These are phyloP conservation scores for Phalera bucephala DNA, from an alignment of 2,888 invertebrate genomes.

Conservation along the genomic window DNA sequence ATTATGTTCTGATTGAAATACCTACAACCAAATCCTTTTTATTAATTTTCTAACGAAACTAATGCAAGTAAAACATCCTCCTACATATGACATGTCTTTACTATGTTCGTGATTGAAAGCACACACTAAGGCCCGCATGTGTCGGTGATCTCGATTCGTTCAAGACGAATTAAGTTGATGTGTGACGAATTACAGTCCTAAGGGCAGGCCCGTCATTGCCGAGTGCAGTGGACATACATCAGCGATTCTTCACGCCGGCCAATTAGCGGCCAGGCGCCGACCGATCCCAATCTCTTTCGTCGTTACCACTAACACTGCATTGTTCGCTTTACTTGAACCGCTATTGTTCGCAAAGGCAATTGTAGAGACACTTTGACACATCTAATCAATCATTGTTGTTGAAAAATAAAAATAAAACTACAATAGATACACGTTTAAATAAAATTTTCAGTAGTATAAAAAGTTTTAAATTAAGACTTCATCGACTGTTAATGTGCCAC, in stretches of 20 bases:
- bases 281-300: constrained; percentile 49
- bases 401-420: background rate
- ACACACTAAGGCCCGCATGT: constrained; percentile 14
- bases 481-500: constrained; percentile 49
- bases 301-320: constrained; percentile 42
- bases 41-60: too few relatives aligned
- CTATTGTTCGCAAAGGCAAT: constrained; percentile 42
- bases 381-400: constrained; percentile 19
- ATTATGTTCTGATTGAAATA: too few relatives aligned
- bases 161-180: constrained; percentile 52
- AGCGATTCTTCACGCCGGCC: constrained; percentile 68
- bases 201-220: constrained; percentile 44
- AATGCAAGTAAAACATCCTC: too few relatives aligned
- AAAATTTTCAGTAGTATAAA: constrained; percentile 10
- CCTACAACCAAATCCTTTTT: too few relatives aligned
- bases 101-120: background rate
- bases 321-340: constrained; percentile 39
- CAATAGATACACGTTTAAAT: constrained; percentile 1
- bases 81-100: too few relatives aligned
- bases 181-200: constrained; percentile 55
- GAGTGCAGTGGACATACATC: constrained; percentile 61
- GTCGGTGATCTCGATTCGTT: constrained; percentile 49
- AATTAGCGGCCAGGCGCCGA: constrained; percentile 61
- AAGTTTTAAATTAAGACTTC: constrained; percentile 31
- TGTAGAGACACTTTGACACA: constrained; percentile 16